Conservation (phyloP, 2,113 vertebrate genomes). For the Zosterops pallidus region DNA sequence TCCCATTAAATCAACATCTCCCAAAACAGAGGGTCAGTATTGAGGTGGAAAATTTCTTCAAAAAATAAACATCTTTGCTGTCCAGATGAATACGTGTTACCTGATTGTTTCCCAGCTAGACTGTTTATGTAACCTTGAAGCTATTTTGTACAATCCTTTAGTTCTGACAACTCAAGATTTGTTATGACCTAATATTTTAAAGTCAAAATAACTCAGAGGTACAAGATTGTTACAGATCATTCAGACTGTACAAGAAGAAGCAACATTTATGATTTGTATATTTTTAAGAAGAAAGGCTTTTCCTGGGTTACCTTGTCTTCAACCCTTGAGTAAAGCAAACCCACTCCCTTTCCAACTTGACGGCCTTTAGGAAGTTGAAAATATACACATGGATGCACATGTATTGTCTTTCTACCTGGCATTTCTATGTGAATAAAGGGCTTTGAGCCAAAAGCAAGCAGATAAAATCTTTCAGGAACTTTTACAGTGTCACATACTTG, state of each 20-base stretch:
- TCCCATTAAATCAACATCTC: neutral
- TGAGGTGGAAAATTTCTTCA: neutral
- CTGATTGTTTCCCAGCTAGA: neutral
- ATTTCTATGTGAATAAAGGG: conserved; percentile 68
- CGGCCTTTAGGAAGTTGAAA: conserved; percentile 60
- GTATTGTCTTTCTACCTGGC: conserved; percentile 67
- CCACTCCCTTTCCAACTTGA: conserved; percentile 32
- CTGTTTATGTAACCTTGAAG: conserved; percentile 51
- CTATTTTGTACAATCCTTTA: neutral
- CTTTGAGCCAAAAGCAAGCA: conserved; percentile 74
- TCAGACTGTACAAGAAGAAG: neutral
- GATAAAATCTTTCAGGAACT: conserved; percentile 94
- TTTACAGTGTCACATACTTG: conserved; percentile 89
- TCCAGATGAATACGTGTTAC: neutral
- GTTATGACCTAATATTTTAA: conserved; percentile 3
- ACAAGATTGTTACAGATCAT: neutral
- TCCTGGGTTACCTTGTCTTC: conserved; percentile 28
- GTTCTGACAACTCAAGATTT: conserved; percentile 22
- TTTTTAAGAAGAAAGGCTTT: neutral
- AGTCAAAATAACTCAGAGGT: conserved; percentile 6
- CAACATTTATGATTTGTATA: neutral
- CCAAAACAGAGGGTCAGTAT: neutral
- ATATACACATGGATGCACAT: conserved; percentile 9
- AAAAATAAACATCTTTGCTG: neutral
- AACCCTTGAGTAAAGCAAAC: conserved; percentile 38